Evolutionary conservation across 1,140 invertebrate species (phyloP), one percentile per base, ranked within the genome.

Genomic region (Lordiphosa mommai): DNA sequence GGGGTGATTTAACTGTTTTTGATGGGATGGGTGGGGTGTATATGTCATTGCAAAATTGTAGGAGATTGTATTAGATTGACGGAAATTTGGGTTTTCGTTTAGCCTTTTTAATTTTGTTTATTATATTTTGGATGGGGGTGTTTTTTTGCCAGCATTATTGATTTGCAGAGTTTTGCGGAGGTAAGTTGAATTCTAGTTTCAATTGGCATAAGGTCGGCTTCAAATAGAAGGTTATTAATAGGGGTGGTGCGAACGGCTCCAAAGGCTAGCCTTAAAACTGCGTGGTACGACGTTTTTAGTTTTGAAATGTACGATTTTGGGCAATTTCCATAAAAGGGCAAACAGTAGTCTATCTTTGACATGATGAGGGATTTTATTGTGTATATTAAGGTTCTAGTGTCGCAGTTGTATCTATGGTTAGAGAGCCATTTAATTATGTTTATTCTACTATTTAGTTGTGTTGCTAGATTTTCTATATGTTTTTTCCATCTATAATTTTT

Each of bases 291-390:
- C 0, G 46, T 16, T 52, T 20, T 34, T 7, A 53, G 32, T 34
- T 23, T 43, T 5, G 12, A 32, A 3, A 34, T 9, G 17, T 33
- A 30, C 12, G 7, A 53, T 43, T 53, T 32, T 7, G 38, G 50
- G 17, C 36, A 16, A 1, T 12, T 53, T 53, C 50, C 50, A 14
- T 53, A 34, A 9, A 53, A 16, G 4, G 17, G 29, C 2, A 38
- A 17, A 1, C 23, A 36, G 38, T 40, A 41, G 7, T 51, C 36
- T 29, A 16, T 51, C 41, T 52, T 52, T 10, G 14, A 52, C 37
- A 52, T 52, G 0, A 52, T 43, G 2, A 52, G 3, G 30, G 37
- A 2, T 6, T 32, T 52, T 3, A 33, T 41, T 14, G 30, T 9
- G 30, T 52, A 32, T 10, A 41, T 4, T 16, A 52, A 16, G 8